Evolutionary conservation across 2,113 vertebrate species (phyloP).

Genomic region (Baryphthengus martii): DNA sequence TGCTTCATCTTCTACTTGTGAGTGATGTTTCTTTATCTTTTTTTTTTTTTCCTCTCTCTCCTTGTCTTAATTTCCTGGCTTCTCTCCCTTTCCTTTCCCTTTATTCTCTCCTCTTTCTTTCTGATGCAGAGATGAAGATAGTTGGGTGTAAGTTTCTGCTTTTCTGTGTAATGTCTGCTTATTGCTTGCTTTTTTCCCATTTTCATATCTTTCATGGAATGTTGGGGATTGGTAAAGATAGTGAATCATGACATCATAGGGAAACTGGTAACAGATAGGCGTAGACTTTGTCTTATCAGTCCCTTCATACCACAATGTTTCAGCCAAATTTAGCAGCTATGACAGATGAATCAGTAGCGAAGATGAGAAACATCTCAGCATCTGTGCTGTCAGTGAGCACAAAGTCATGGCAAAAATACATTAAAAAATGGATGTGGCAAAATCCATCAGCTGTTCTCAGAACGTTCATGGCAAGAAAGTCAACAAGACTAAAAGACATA

Average conservation of each 20-base stretch:
- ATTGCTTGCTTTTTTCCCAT: constrained; percentile 74
- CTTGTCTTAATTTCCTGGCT: constrained; percentile 72
- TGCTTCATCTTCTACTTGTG: constrained; percentile 69
- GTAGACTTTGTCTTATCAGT: background rate
- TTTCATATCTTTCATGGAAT: constrained; percentile 70
- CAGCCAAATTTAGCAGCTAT: background rate
- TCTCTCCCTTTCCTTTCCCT: constrained; percentile 64
- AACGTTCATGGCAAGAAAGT: background rate
- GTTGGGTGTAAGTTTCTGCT: constrained; percentile 85
- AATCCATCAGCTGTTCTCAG: background rate
- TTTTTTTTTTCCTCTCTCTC: constrained; percentile 72
- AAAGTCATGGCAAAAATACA: background rate
- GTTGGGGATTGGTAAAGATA: constrained; percentile 35
- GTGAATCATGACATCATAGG: constrained; percentile 20
- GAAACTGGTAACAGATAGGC: background rate
- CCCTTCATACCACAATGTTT: constrained; percentile 11
- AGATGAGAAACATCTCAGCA: background rate
- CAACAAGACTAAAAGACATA: background rate
- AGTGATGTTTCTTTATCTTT: constrained; percentile 73
- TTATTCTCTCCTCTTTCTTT: constrained; percentile 71
- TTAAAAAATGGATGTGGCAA: background rate
- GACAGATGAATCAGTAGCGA: background rate
- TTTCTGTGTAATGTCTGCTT: constrained; percentile 73
- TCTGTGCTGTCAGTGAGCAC: background rate
- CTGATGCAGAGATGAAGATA: constrained; percentile 85